Evolutionary conservation across 1,140 invertebrate genomes (phyloP).

Genomic region (Zaprionus taronus): DNA sequence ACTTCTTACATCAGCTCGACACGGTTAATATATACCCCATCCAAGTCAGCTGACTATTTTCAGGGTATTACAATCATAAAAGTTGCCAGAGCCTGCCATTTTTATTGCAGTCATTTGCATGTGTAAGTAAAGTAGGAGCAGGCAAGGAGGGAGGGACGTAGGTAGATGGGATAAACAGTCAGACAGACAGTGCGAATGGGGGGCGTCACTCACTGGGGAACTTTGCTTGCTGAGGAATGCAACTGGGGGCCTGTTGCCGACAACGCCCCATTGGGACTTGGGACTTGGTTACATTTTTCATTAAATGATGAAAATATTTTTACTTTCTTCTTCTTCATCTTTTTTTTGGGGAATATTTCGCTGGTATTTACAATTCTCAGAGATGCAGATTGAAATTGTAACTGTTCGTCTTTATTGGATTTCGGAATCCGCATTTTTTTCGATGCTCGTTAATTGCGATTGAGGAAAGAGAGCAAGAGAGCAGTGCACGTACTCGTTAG

Average conservation of each 20-base stretch:
- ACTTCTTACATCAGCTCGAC: background rate
- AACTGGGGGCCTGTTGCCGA: slow-evolving; percentile 10
- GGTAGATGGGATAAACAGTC: background rate
- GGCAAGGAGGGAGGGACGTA: background rate
- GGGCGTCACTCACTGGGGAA: slow-evolving; percentile 68
- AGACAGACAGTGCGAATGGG: background rate
- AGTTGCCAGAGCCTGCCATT: slow-evolving; percentile 66
- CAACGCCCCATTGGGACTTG: slow-evolving; percentile 33
- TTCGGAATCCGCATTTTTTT: slow-evolving; percentile 61
- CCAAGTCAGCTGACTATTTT: background rate
- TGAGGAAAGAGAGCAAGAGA: slow-evolving; percentile 1
- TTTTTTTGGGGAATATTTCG: slow-evolving; percentile 27
- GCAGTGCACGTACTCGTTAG: slow-evolving; percentile 49
- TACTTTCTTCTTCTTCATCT: slow-evolving; percentile 1
- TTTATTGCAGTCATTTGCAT: slow-evolving; percentile 82
- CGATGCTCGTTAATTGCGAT: slow-evolving; percentile 60
- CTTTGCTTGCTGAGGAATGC: slow-evolving; percentile 17
- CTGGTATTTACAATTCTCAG: slow-evolving; percentile 16
- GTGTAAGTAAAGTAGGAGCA: slow-evolving; percentile 35
- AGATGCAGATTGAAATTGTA: slow-evolving; percentile 24
- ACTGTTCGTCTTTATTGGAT: slow-evolving; percentile 27
- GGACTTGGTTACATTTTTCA: slow-evolving; percentile 58
- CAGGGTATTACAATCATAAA: slow-evolving; percentile 72
- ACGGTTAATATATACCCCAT: background rate
- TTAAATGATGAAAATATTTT: slow-evolving; percentile 54